Base-by-base conservation (phyloP, 35 echinoderm and acorn worm species). In the Eucidaris tribuloides region DNA sequence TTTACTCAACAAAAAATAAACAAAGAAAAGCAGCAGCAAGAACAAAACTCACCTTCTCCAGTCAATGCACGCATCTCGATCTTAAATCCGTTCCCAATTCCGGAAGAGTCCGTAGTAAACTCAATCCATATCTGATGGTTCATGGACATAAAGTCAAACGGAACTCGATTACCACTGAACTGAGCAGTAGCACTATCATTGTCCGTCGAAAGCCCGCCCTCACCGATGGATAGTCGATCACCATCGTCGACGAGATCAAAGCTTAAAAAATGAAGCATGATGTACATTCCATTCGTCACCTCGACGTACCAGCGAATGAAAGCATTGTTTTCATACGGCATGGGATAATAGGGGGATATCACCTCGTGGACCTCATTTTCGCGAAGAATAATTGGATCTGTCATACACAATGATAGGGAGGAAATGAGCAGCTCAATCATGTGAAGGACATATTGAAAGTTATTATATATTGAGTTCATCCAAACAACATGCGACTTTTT, bases 161-260 rank as follows among this genome's bases (percentile, higher is more conserved):
- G 68, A 35, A 74, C 0, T 9, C 4, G 2, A 44, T 19, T 13
- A 1, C 68, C 68, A 40, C 3, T 74, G 34, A 74, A 43, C 34
- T 19, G 28, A 1, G 38, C 35, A 3, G 44, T 40, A 19, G 37
- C 22, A 44, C 34, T 74, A 0, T 74, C 2, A 4, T 33, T 74
- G 41, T 74, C 68, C 35, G 38, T 44, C 11, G 33, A 40, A 38
- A 4, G 40, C 17, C 22, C 0, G 9, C 68, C 68, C 20, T 74
- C 18, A 22, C 41, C 34, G 24, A 74, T 40, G 68, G 44, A 7
- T 5, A 74, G 68, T 5, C 24, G 1, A 32, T 74, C 68, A 7
- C 36, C 36, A 22, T 74, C 35, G 68, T 74, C 68, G 2, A 74
- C n/a, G 35, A 74, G 68, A 20, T 74, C 68, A 40, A 74, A 74